These are phyloP conservation scores for Psix sp. DNA, from an alignment of 1,140 invertebrate genomes.

Conservation along the genomic window DNA sequence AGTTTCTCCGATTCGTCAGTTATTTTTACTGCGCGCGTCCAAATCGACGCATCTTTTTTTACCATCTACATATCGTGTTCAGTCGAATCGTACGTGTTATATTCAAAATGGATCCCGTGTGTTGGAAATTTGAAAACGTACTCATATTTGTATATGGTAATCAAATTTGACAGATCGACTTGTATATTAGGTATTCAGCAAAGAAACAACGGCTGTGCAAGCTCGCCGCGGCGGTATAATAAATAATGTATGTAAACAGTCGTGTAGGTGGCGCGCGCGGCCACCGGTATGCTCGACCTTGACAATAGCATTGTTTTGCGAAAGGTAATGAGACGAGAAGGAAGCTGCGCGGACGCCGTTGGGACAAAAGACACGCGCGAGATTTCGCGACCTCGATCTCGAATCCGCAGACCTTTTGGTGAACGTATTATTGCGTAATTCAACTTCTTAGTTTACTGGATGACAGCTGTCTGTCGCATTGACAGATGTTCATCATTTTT, in stretches of 20 bases:
- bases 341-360: slow-evolving; percentile 39
- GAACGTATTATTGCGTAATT: slow-evolving; percentile 38
- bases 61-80: slow-evolving; percentile 17
- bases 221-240: slow-evolving; percentile 13
- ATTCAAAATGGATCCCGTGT: no score
- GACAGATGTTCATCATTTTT: slow-evolving; percentile 1
- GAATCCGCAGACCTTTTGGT: slow-evolving; percentile 44
- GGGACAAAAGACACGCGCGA: slow-evolving; percentile 24
- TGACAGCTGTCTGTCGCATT: slow-evolving; percentile 26
- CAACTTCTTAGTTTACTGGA: slow-evolving; percentile 37
- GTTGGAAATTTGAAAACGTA: no score
- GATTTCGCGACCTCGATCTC: slow-evolving; percentile 52
- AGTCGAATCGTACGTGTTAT: no score
- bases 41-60: slow-evolving; percentile 45
- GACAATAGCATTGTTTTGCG: slow-evolving; percentile 55
- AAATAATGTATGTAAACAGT: slow-evolving; percentile 27
- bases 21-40: slow-evolving; percentile 34
- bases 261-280: slow-evolving; percentile 51
- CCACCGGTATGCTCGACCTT: slow-evolving; percentile 36
- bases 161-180: no score
- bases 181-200: no score
- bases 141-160: no score
- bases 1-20: slow-evolving; percentile 28
- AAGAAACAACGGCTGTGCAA: neutral
- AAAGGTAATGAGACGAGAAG: slow-evolving; percentile 57